These are phyloP conservation scores for Bergia puertoricense DNA, from an alignment of 92 coral and sea anemone species.

Conservation along the genomic window DNA sequence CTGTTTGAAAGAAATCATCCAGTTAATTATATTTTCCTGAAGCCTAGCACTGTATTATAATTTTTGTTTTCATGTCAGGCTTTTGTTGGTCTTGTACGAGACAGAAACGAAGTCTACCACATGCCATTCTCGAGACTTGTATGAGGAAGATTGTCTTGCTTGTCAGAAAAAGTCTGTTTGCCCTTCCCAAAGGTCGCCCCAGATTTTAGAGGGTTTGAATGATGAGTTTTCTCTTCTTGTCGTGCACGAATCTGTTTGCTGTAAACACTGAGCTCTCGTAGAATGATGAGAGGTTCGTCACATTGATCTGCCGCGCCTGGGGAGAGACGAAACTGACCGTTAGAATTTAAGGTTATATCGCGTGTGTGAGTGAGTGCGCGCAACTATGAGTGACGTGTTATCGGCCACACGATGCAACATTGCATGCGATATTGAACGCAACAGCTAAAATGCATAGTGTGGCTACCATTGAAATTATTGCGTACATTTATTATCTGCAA, in stretches of 20 bases:
- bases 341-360: neutral
- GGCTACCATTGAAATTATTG: too few relatives aligned
- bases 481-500: too few relatives aligned
- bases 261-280: conserved; percentile 86
- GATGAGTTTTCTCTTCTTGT: conserved; percentile 93
- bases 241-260: conserved; percentile 85
- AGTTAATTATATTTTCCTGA: too few relatives aligned
- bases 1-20: too few relatives aligned
- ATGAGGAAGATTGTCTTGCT: neutral
- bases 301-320: conserved; percentile 91
- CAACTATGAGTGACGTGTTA: neutral
- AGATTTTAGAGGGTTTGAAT: conserved; percentile 73
- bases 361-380: neutral
- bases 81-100: neutral
- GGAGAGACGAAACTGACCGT: neutral
- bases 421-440: too few relatives aligned
- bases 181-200: too few relatives aligned
- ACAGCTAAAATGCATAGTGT: too few relatives aligned
- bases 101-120: neutral
- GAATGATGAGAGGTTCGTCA: conserved; percentile 85
- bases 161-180: neutral
- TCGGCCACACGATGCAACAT: too few relatives aligned
- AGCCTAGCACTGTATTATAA: neutral
- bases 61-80: neutral
- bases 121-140: neutral